Evolutionary conservation across 1,140 invertebrate genomes (phyloP).

Genomic region (Pseudomyrmex cubaensis): DNA sequence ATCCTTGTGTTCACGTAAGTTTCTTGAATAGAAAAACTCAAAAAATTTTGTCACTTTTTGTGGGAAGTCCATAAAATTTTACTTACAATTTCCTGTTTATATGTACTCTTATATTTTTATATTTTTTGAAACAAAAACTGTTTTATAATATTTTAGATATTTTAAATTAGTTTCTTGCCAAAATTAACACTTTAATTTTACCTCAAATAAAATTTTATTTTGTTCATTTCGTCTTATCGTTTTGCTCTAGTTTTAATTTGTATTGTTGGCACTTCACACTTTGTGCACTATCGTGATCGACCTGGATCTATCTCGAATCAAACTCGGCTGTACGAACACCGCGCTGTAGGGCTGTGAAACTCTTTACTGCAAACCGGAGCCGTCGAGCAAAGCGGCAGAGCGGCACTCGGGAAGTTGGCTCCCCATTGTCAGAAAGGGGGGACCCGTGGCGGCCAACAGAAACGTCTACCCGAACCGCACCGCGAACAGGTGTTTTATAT

Average conservation of each 20-base stretch:
- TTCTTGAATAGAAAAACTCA: background rate
- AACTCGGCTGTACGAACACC: conserved; percentile 32
- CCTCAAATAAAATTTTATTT: background rate
- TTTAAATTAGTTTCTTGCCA: background rate
- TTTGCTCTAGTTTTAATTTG: background rate
- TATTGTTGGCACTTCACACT: background rate
- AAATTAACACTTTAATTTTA: background rate
- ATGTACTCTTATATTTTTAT: background rate
- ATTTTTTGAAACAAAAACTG: background rate
- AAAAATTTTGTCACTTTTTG: background rate
- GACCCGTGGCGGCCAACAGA: conserved; percentile 63
- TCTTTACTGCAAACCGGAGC: conserved; percentile 64
- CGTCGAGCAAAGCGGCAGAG: conserved; percentile 52
- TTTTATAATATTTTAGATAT: background rate
- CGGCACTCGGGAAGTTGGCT: conserved; percentile 66
- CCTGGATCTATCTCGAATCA: conserved; percentile 24
- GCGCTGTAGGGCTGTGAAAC: conserved; percentile 45
- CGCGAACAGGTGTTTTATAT: conserved; percentile 68
- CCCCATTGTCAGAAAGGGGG: conserved; percentile 66
- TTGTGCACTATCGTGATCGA: conserved; percentile 21
- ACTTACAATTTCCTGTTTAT: background rate
- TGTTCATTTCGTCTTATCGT: background rate
- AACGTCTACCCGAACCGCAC: conserved; percentile 57
- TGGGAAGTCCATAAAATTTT: background rate
- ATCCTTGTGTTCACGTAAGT: background rate